Base-by-base conservation (phyloP, 1,140 invertebrate genomes). In the Pachyrhynchus sulphureomaculatus region DNA sequence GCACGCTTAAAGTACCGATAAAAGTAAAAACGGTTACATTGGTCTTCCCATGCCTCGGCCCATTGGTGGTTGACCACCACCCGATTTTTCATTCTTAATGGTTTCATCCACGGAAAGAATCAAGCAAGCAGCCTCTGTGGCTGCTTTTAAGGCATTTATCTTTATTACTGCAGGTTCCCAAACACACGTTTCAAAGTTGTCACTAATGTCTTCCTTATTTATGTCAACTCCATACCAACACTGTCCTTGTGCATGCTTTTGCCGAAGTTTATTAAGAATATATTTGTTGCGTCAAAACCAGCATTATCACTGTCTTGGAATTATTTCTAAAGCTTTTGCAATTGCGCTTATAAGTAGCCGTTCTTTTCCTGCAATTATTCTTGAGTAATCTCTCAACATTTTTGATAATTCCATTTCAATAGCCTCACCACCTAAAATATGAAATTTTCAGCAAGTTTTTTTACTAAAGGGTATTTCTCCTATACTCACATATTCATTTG, bases 251-350 rank as follows among this genome's bases (percentile, higher is more conserved):
- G 96, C 92, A 78, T 99, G 97, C 70, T 93, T 95, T 75, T 98
- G 94, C 13, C 97, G 80, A 23, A 99, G 81, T 81, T 98, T 96
- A 77, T 99, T 99, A 12, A 99, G 82, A 74, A n/a, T n/a, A 99
- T 92, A 76, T 96, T 95, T 24, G 96, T 99, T 0, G 96, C 94
- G 79, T 99, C 97, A 75, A 99, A 95, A n/a, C 98, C 98, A 62
- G 97, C 98, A 79, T 99, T 99, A 75, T 99, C 95, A 77, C 95
- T 99, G 97, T 33, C 96, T 81, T 12, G 98, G 97, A 74, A 99
- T 97, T 5, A 95, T 80, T 81, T 99, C 98, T 58, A 99, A 83
- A 18, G 96, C 94, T 73, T 95, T 92, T 5, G 96, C 98, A 70
- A 94, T 88, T 0, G 95, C 95, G 4, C 88, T 90, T 67, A 99